Evolutionary conservation across 2,888 invertebrate species (phyloP).

Genomic region (Noctua pronuba): DNA sequence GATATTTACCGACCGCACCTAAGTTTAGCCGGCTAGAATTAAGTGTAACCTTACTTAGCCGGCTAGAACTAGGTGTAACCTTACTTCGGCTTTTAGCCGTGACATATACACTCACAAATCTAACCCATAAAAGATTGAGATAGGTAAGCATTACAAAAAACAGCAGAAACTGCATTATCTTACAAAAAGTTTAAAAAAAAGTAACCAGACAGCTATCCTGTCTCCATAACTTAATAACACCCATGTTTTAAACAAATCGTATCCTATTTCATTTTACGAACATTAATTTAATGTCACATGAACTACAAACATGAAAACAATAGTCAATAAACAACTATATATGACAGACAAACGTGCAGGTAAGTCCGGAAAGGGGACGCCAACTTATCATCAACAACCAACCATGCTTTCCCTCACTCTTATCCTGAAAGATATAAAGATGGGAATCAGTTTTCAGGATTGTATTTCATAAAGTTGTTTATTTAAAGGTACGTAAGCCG

Average conservation of each 20-base stretch:
- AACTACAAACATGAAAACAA: conserved; percentile 75
- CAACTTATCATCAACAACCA: conserved; percentile 18
- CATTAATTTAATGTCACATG: conserved; percentile 66
- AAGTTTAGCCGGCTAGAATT: no score
- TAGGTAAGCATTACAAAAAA: no score
- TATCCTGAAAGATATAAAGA: neutral
- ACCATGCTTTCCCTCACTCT: conserved; percentile 4
- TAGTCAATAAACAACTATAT: conserved; percentile 81
- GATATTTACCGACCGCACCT: no score
- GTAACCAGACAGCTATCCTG: neutral
- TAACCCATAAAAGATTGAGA: no score
- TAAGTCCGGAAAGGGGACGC: conserved; percentile 68
- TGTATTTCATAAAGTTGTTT: conserved; percentile 49
- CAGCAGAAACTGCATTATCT: neutral
- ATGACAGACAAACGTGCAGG: conserved; percentile 80
- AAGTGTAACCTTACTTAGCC: no score
- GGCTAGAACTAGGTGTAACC: no score
- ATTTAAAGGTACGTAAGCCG: conserved; percentile 79
- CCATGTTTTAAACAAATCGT: conserved; percentile 26
- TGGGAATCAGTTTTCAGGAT: neutral
- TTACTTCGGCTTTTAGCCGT: no score
- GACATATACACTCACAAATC: no score
- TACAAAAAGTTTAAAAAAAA: neutral
- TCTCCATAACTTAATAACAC: neutral
- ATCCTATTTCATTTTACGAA: conserved; percentile 48